These are phyloP conservation scores for Drosophila trapezifrons DNA, from an alignment of 1,140 invertebrate species.

Conservation along the genomic window DNA sequence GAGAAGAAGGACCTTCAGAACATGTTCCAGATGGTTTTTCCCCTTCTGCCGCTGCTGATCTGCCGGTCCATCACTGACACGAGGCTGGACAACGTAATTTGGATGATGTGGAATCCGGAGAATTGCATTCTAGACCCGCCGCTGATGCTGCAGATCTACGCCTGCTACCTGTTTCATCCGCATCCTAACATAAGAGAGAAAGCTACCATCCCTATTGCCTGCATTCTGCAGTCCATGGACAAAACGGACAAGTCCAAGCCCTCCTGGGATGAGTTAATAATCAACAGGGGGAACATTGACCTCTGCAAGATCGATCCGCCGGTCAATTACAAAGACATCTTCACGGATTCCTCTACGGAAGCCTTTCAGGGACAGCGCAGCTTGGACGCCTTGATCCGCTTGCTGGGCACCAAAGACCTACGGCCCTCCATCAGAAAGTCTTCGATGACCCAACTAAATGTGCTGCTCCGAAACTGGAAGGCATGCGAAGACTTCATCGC, in stretches of 20 bases:
- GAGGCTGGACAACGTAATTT: slow-evolving; percentile 38
- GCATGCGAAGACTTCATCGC: slow-evolving; percentile 34
- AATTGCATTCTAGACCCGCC: slow-evolving; percentile 15
- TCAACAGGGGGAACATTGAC: slow-evolving; percentile 33
- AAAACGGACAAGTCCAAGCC: slow-evolving; percentile 26
- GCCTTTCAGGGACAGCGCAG: slow-evolving; percentile 18
- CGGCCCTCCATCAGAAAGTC: slow-evolving; percentile 66
- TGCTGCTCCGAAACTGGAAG: slow-evolving; percentile 65
- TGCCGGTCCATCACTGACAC: slow-evolving; percentile 31
- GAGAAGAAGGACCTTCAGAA: slow-evolving; percentile 19
- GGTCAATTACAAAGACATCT: slow-evolving; percentile 35
- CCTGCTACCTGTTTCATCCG: slow-evolving; percentile 63
- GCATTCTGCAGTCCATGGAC: slow-evolving; percentile 31
- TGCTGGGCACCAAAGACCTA: slow-evolving; percentile 59
- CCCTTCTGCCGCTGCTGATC: slow-evolving; percentile 60
- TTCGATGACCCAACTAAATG: slow-evolving; percentile 70
- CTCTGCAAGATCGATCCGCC: slow-evolving; percentile 49
- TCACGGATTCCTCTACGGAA: slow-evolving; percentile 18
- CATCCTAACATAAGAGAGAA: slow-evolving; percentile 21
- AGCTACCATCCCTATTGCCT: slow-evolving; percentile 42
- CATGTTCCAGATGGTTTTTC: slow-evolving; percentile 40
- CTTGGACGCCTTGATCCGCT: slow-evolving; percentile 49
- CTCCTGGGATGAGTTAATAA: not conserved
- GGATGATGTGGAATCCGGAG: slow-evolving; percentile 59
- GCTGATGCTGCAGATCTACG: slow-evolving; percentile 53